A percentile compares a stretch with the other conserved stretches of the same genome.
Conservation (phyloP, 2,797 vertebrate species). For the Apogon hyalosoma region DNA sequence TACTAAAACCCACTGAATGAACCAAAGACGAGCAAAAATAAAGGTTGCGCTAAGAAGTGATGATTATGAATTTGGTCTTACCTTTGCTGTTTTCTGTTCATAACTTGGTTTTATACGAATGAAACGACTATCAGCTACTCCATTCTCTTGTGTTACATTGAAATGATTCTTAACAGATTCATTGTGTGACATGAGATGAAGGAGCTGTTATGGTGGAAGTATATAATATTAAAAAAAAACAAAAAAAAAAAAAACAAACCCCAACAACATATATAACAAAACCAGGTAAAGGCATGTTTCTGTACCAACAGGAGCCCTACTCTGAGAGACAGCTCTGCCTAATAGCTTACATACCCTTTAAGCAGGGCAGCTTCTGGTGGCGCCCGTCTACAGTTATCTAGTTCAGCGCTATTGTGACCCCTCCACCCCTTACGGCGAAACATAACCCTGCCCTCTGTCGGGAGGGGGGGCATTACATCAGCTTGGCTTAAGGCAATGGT, state of each 20-base stretch:
- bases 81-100: too few species aligned
- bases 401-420: slow-evolving; percentile 63
- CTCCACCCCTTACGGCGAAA: slow-evolving; percentile 34
- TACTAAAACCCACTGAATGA: too few species aligned
- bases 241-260: too few species aligned
- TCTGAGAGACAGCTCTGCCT: slow-evolving; percentile 22
- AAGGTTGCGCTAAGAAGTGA: too few species aligned
- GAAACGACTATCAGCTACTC: too few species aligned
- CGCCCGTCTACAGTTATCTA: slow-evolving; percentile 58
- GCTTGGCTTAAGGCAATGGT: slow-evolving; percentile 63
- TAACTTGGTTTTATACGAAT: too few species aligned
- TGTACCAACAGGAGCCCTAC: slow-evolving; percentile 3
- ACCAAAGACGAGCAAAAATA: too few species aligned
- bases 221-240: background rate
- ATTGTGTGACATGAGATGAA: too few species aligned
- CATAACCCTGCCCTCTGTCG: slow-evolving; percentile 42
- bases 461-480: slow-evolving; percentile 78
- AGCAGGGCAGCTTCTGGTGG: slow-evolving; percentile 50
- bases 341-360: slow-evolving; percentile 22
- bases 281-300: background rate
- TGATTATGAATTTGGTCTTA: too few species aligned
- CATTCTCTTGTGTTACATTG: too few species aligned
- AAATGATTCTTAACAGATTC: too few species aligned
- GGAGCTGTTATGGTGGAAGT: too few species aligned
- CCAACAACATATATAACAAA: slow-evolving; percentile 4